Base-by-base conservation (phyloP, 1,140 invertebrate species). In the Drosophila ogumai region DNA sequence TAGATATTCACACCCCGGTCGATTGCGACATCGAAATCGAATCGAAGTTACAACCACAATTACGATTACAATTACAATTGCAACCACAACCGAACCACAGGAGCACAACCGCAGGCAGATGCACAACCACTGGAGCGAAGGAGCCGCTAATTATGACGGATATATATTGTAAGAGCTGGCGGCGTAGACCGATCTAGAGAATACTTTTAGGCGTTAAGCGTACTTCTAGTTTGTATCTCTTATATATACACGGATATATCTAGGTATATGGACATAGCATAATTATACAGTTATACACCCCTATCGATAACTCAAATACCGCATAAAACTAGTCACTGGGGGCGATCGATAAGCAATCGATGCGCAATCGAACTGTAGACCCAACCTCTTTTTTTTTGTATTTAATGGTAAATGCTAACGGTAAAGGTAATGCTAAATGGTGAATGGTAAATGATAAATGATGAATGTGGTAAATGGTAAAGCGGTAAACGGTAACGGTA, bases 281-380 rank as follows among this genome's bases (percentile, higher is more conserved):
- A 86, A 79, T 81, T 85, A 86, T 85, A 66, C 54, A 75, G 61
- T 66, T 69, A 77, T 68, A 77, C 74, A 77, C 22, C 52, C 46
- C 28, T 76, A 59, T 66, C 32, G 38, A 76, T 59, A 75, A 76
- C 22, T 68, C 25, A 43, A 46, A 67, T 61, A 63, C 57, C 60
- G 46, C 71, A 76, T 59, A 66, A 47, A 66, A 75, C 73, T 76
- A 76, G 73, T 65, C 63, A 76, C 56, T 78, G 49, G 19, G 44
- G 31, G 38, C 41, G 63, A 12, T 36, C 34, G 34, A 36, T 36
- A 12, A 36, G 34, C 34, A 12, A 36, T 46, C 28, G 41, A 44
- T 22, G 2, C 12, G 40, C 40, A 9, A 46, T 41, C 34, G 60
- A 28, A 12, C 9, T 50, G 44, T 77, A 72, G 74, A 72, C 60